phyloP scores from a whole-genome alignment of 2,797 vertebrate genomes.

The Notamacropus eugenii region DNA sequence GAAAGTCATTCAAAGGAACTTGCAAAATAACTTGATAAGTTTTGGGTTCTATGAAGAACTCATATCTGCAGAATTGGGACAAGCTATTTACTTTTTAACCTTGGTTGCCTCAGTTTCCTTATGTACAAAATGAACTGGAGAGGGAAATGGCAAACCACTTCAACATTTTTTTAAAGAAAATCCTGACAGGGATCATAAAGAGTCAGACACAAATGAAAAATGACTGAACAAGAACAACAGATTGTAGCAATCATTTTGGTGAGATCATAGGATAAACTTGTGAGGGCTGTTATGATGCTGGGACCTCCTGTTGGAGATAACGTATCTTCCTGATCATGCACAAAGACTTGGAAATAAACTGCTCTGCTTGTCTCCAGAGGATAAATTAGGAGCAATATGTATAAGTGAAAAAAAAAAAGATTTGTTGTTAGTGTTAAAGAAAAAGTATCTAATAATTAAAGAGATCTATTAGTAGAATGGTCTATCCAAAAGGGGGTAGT shows the following conservation, averaged over 20 bases:
- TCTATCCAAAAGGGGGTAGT: neutral
- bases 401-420: neutral
- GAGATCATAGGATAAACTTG: neutral
- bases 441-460: neutral
- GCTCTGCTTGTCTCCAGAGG: neutral
- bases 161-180: neutral
- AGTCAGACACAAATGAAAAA: neutral
- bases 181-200: neutral
- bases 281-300: neutral
- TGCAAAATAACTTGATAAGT: constrained; percentile 17
- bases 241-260: neutral
- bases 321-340: neutral
- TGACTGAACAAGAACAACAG: neutral
- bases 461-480: too few relatives aligned
- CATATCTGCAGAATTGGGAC: neutral
- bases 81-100: neutral
- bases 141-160: neutral
- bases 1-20: constrained; percentile 13
- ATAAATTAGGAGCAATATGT: neutral
- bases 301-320: neutral
- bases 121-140: neutral
- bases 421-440: neutral
- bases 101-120: neutral
- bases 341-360: neutral
- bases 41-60: constrained; percentile 15